Conservation (phyloP, 2,797 vertebrate genomes). For the Champsocephalus gunnari region DNA sequence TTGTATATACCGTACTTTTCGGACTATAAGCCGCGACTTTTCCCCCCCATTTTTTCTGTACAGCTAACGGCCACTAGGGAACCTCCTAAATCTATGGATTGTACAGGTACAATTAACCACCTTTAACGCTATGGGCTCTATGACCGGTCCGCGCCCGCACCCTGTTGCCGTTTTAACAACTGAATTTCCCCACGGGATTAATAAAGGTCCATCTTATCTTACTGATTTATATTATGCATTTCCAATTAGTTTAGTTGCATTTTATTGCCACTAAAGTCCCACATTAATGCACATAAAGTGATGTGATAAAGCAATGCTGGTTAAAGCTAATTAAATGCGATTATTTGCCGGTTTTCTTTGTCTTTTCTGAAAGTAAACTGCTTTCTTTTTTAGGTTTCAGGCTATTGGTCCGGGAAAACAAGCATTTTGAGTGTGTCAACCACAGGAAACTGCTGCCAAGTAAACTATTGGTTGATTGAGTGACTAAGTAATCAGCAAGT, state of each 20-base stretch:
- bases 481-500: background rate
- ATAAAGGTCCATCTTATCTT: background rate
- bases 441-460: background rate
- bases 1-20: no score
- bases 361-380: background rate
- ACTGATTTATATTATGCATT: background rate
- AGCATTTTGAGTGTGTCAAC: no score
- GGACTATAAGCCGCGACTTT: no score
- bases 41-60: no score
- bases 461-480: background rate
- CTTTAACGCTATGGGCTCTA: no score
- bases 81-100: no score
- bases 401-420: background rate
- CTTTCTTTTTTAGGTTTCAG: background rate
- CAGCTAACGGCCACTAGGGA: no score
- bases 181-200: no score
- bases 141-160: no score
- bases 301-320: background rate
- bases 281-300: constrained; percentile 2
- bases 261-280: background rate
- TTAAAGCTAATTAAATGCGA: background rate
- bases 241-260: background rate
- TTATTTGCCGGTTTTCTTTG: background rate
- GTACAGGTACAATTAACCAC: no score
- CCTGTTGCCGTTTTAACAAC: no score